phyloP scores from a whole-genome alignment of 2,888 invertebrate species.

The Eupithecia pulchellata region DNA sequence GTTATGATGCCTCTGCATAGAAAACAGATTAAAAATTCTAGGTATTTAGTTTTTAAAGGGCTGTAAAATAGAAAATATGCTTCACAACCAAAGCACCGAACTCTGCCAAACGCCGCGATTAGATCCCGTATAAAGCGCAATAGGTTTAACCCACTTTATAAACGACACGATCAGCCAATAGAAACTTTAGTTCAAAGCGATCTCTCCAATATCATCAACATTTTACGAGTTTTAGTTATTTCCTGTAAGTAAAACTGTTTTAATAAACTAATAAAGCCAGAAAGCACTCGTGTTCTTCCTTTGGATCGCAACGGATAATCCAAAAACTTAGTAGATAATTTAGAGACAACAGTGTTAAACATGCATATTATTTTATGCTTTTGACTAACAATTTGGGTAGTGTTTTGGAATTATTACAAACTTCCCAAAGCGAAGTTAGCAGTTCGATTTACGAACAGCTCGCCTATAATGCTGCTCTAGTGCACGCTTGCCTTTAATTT shows the following conservation, averaged over 20 bases:
- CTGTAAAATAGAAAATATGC: slow-evolving; percentile 21
- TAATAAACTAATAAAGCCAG: not conserved
- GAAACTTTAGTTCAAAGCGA: not conserved
- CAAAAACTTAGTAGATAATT: not conserved
- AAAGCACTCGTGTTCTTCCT: not conserved
- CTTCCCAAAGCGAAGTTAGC: not conserved
- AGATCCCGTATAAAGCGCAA: slow-evolving; percentile 20
- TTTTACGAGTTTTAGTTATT: not conserved
- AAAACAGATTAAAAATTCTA: not conserved
- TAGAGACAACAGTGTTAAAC: not conserved
- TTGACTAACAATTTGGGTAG: not conserved
- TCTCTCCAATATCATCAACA: not conserved
- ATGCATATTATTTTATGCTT: not conserved
- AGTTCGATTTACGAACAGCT: not conserved
- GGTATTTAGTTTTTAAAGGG: slow-evolving; percentile 5
- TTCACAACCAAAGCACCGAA: slow-evolving; percentile 23
- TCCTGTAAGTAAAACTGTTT: not conserved
- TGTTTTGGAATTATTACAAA: not conserved
- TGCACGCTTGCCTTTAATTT: slow-evolving; percentile 16
- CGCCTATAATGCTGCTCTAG: not conserved
- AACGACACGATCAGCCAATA: slow-evolving; percentile 3
- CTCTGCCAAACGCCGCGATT: slow-evolving; percentile 40
- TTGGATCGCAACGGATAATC: not conserved
- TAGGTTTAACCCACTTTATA: slow-evolving; percentile 12
- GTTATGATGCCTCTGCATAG: not conserved